Evolutionary conservation across 2,888 invertebrate species (phyloP).

Genomic region (Philaethria dido): DNA sequence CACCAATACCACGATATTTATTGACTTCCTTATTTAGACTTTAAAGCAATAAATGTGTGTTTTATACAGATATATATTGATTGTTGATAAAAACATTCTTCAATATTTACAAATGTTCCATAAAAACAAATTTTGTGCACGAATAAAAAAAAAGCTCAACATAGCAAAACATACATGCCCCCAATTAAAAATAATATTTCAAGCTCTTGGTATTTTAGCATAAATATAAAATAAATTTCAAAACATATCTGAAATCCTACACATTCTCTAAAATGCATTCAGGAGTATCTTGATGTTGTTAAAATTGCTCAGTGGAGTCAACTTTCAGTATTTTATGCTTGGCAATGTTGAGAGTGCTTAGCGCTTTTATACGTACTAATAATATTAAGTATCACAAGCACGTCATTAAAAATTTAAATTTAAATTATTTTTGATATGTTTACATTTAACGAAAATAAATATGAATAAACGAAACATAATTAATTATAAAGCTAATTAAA

Average conservation of each 20-base stretch:
- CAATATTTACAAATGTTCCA: too few relatives aligned
- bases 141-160: too few relatives aligned
- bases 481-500: neutral
- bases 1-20: too few relatives aligned
- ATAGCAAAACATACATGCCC: neutral
- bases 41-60: too few relatives aligned
- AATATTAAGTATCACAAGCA: neutral
- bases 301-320: conserved; percentile 22
- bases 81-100: too few relatives aligned
- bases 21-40: too few relatives aligned
- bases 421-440: neutral
- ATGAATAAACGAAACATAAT: neutral
- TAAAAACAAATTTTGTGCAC: too few relatives aligned
- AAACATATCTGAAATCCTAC: neutral
- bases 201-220: neutral
- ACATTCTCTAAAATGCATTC: conserved; percentile 5
- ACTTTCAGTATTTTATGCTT: conserved; percentile 18
- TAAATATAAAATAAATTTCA: neutral
- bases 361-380: conserved; percentile 3
- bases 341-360: conserved; percentile 19
- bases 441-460: neutral
- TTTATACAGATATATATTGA: too few relatives aligned
- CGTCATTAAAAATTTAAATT: neutral
- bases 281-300: conserved; percentile 12
- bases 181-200: neutral